These are phyloP conservation scores for Menidia beryllina DNA, from an alignment of 2,113 vertebrate genomes.

Conservation along the genomic window DNA sequence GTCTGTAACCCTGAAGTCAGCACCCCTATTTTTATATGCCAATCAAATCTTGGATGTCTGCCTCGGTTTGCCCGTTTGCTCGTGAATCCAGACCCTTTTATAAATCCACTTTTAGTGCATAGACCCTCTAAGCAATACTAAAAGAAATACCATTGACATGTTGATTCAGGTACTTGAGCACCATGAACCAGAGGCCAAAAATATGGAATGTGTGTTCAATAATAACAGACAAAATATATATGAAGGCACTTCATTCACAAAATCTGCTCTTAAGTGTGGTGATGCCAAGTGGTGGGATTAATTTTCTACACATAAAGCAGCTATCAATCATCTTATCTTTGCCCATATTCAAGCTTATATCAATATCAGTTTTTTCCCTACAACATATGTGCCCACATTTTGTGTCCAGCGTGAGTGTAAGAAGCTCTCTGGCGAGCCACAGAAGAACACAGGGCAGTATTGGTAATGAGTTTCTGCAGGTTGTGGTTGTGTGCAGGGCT, in stretches of 20 bases:
- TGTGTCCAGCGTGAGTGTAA: conserved; percentile 6
- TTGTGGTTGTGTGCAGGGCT: conserved; percentile 48
- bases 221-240: not conserved
- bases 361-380: not conserved
- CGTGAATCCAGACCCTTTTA: too few relatives aligned
- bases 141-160: too few relatives aligned
- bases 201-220: too few relatives aligned
- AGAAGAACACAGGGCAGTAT: conserved; percentile 54
- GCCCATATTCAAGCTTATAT: not conserved
- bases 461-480: conserved; percentile 73
- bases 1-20: not conserved
- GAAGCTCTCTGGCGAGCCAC: conserved; percentile 48
- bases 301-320: not conserved
- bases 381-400: not conserved
- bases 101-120: too few relatives aligned
- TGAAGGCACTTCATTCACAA: too few relatives aligned
- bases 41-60: not conserved
- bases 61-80: too few relatives aligned
- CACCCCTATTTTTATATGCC: not conserved
- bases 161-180: too few relatives aligned
- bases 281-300: too few relatives aligned
- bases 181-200: too few relatives aligned
- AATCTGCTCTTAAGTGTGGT: not conserved
- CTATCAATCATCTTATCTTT: not conserved
- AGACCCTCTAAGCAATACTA: too few relatives aligned